Evolutionary conservation across 2,797 vertebrate species (phyloP).

Genomic region (Champsocephalus gunnari): DNA sequence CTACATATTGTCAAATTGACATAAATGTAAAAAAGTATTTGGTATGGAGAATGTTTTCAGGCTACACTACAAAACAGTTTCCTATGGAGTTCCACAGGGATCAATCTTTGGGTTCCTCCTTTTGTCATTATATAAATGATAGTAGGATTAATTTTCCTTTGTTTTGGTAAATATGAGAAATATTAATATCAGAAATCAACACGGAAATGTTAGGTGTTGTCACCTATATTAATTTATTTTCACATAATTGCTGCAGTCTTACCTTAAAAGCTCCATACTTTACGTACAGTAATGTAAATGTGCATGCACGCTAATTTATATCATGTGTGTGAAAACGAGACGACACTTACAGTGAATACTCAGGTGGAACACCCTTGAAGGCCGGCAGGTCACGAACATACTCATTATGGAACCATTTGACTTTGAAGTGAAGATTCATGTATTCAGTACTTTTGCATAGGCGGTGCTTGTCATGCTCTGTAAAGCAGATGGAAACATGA

Average conservation of each 20-base stretch:
- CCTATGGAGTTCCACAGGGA: too few species aligned
- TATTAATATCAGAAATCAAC: background rate
- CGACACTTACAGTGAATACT: conserved; percentile 96
- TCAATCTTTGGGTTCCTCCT: background rate
- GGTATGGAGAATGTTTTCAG: background rate
- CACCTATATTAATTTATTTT: background rate
- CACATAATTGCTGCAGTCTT: background rate
- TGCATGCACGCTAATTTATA: background rate
- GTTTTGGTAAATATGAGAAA: background rate
- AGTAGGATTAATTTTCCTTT: too few species aligned
- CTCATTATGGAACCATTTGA: conserved; percentile 99
- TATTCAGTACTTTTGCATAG: conserved; percentile 99
- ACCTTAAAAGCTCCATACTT: background rate
- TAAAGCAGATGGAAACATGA: conserved; percentile 79
- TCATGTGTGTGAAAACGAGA: conserved; percentile 6
- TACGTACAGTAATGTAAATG: background rate
- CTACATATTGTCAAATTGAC: too few species aligned
- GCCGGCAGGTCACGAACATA: conserved; percentile 94
- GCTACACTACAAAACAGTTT: background rate
- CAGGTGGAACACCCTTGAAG: conserved; percentile 93
- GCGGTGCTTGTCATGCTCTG: conserved; percentile 97
- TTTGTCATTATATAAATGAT: background rate
- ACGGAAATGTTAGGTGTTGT: too few species aligned
- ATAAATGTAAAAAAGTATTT: background rate
- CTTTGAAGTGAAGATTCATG: conserved; percentile 99